Base-by-base conservation (phyloP, 2,797 vertebrate species). In the Chaetodon trifasciatus region DNA sequence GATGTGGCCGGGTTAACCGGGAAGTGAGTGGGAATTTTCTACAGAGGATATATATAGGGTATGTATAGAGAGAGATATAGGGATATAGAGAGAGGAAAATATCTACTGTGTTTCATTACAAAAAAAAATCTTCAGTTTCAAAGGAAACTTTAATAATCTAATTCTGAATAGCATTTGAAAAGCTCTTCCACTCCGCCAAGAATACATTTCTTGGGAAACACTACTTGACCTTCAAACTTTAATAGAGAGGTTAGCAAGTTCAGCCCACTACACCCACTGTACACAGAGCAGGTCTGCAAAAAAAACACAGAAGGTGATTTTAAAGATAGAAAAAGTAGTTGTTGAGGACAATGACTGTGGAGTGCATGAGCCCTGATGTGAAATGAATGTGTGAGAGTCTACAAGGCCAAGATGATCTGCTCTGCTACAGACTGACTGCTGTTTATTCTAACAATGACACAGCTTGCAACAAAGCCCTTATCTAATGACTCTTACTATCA, bases 401-500 rank as follows among this genome's bases (percentile, higher is more conserved):
- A 50, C 35, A 72, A 70, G 50, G 46, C 69, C 53, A 75, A 68
- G 42, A 78, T 66, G 74, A 76, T 81, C 21, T 62, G 66, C 76
- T 85, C 67, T 53, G 58, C 74, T 80, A 60, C 78, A 60, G 47
- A 53, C 85, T 44, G 71, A 66, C 79, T 86, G 66, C 74, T 88
- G 84, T 86, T 89, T 80, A 89, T 75, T 89, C 60, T 55, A 86
- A 89, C 87, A 89, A 88, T 76, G 69, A 73, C 65, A 76, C 65
- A 77, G 80, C 72, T 68, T 68, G 79, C 58, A 85, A 57, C 75
- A 85, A 85, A 82, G 4, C n/a, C 60, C 74, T 87, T 74, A 89
- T 91, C 89, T 87, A 84, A 88, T 83, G 75, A 86, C 79, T 90
- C 81, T 85, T 85, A 88, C 76, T 62, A 83, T 89, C 81, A 78